These are phyloP conservation scores for Dinomys branickii DNA, from an alignment of 2,113 vertebrate species.

Conservation along the genomic window DNA sequence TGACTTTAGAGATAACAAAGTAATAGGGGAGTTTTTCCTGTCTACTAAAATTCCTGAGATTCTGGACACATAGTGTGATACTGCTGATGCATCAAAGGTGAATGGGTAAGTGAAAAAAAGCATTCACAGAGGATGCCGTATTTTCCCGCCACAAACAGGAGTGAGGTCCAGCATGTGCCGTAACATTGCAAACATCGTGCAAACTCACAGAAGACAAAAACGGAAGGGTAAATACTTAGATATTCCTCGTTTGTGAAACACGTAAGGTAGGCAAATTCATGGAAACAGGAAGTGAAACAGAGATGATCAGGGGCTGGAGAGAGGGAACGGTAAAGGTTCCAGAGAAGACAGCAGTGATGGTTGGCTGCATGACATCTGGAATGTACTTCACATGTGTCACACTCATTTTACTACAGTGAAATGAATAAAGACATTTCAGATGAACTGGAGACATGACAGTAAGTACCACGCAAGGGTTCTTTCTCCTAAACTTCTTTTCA, in stretches of 20 bases:
- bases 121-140: no score
- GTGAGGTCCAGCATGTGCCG: not conserved
- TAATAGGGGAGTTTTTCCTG: not conserved
- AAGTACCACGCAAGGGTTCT: not conserved
- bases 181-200: not conserved
- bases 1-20: not conserved
- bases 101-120: not conserved
- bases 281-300: not conserved
- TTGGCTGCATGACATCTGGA: not conserved
- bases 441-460: not conserved
- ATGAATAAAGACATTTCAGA: not conserved
- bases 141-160: not conserved
- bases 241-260: not conserved
- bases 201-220: not conserved
- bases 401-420: not conserved
- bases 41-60: not conserved
- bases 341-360: no score
- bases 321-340: not conserved
- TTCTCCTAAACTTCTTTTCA: not conserved
- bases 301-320: not conserved
- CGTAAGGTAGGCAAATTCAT: no score
- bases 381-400: no score
- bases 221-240: accelerated
- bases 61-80: not conserved
- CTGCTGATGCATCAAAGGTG: not conserved